These are phyloP conservation scores for Drosophila sproati DNA, from an alignment of 1,140 invertebrate genomes.

Conservation along the genomic window DNA sequence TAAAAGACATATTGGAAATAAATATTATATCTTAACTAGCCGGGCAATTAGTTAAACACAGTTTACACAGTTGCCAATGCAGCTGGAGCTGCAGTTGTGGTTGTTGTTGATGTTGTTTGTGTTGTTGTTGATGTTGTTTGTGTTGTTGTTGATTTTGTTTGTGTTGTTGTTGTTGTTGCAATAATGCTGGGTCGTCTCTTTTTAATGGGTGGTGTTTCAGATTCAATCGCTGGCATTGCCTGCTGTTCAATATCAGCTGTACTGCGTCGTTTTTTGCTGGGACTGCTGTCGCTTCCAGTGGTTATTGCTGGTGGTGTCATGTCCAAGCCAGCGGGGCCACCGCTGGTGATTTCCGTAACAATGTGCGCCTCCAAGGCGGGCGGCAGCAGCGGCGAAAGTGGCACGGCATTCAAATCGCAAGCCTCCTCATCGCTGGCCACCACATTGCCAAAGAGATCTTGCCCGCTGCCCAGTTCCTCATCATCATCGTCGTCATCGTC, in stretches of 20 bases:
- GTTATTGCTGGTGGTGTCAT: not conserved
- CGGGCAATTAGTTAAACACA: constrained; percentile 31
- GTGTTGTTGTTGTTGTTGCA: not conserved
- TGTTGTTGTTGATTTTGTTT: not conserved
- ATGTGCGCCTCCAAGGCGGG: constrained; percentile 75
- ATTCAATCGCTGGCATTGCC: constrained; percentile 14
- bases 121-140: not conserved
- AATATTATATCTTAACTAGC: constrained; percentile 62
- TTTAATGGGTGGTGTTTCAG: constrained; percentile 55
- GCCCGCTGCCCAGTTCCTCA: not conserved
- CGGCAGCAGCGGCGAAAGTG: constrained; percentile 67
- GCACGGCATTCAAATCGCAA: constrained; percentile 63
- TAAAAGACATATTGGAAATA: constrained; percentile 51
- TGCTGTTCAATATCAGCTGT: constrained; percentile 15
- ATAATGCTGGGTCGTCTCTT: constrained; percentile 58
- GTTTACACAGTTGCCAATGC: constrained; percentile 60
- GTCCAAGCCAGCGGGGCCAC: constrained; percentile 9
- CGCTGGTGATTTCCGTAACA: constrained; percentile 67
- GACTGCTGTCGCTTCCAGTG: constrained; percentile 25
- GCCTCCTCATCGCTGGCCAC: constrained; percentile 50
- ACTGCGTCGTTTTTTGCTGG: constrained; percentile 55
- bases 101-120: not conserved
- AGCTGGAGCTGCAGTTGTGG: constrained; percentile 1
- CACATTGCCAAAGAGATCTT: constrained; percentile 50
- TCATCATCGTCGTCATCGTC: constrained; percentile 65